Percentiles rank a stretch among this genome's conserved stretches.
These are phyloP conservation scores for Aleadryas rufinucha DNA, from an alignment of 2,113 vertebrate genomes.

Conservation along the genomic window DNA sequence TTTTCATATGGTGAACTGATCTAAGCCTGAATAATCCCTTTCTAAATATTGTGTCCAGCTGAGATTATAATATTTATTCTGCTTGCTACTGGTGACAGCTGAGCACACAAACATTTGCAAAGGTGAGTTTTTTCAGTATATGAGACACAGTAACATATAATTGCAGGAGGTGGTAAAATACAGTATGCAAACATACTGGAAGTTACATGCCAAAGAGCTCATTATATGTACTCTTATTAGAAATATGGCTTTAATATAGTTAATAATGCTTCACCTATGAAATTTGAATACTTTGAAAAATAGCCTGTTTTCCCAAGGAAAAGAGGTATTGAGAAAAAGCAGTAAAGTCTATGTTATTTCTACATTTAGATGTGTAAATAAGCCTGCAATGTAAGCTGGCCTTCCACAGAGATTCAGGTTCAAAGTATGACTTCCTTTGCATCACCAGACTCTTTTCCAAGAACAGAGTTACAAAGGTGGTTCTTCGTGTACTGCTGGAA, in stretches of 20 bases:
- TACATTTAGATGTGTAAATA: conserved; percentile 21
- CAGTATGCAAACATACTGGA: not conserved
- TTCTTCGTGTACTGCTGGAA: not conserved
- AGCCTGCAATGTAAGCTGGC: not conserved
- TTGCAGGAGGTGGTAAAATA: conserved; percentile 17
- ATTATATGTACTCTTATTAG: not conserved
- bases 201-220: conserved; percentile 5
- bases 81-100: conserved; percentile 28
- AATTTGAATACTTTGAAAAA: conserved; percentile 7
- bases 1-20: not conserved
- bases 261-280: not conserved
- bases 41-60: conserved; percentile 53
- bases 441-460: not conserved
- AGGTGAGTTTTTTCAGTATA: not conserved
- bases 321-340: not conserved
- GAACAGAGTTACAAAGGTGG: not conserved
- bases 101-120: conserved; percentile 14
- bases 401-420: not conserved
- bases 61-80: conserved; percentile 53
- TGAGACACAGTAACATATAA: not conserved
- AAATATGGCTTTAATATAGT: conserved; percentile 39
- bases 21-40: conserved; percentile 35
- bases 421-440: not conserved
- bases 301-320: conserved; percentile 12
- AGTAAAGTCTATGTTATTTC: conserved; percentile 9